Conservation (phyloP, 2,888 invertebrate species). For the Gymnoscelis rufifasciata region DNA sequence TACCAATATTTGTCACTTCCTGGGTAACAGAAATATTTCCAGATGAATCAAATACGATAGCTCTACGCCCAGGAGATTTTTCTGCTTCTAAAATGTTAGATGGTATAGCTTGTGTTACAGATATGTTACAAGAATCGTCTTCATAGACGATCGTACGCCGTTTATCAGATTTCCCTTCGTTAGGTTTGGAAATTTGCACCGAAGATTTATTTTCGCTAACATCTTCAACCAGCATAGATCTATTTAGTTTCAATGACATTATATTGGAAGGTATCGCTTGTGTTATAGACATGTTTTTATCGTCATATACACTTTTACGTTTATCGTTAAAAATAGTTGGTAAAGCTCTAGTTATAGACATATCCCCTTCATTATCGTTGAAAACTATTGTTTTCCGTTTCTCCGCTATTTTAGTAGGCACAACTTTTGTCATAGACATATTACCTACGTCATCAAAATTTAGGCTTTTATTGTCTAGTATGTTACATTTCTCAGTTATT, state of each 20-base stretch:
- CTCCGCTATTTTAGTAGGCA: constrained; percentile 21
- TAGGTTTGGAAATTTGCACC: constrained; percentile 23
- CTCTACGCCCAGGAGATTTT: constrained; percentile 21
- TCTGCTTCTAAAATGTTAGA: constrained; percentile 15
- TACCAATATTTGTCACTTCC: constrained; percentile 27
- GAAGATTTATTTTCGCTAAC: constrained; percentile 29
- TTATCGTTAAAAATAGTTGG: constrained; percentile 19
- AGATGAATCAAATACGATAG: constrained; percentile 30
- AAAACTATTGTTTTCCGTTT: constrained; percentile 23
- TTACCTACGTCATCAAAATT: constrained; percentile 31
- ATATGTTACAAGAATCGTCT: constrained; percentile 25
- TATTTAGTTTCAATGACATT: constrained; percentile 24
- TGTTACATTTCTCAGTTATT: constrained; percentile 22
- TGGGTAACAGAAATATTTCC: constrained; percentile 41
- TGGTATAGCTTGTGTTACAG: constrained; percentile 30
- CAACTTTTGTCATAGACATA: constrained; percentile 36
- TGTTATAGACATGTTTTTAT: constrained; percentile 34
- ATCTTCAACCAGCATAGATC: constrained; percentile 28
- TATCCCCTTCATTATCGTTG: constrained; percentile 25
- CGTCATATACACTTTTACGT: constrained; percentile 29
- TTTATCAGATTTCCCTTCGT: constrained; percentile 13
- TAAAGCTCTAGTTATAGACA: constrained; percentile 37
- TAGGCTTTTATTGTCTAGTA: constrained; percentile 29
- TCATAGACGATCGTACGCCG: constrained; percentile 19
- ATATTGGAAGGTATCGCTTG: constrained; percentile 31